These are phyloP conservation scores for Pseudomyrmex concolor DNA, from an alignment of 1,140 invertebrate genomes.

Conservation along the genomic window DNA sequence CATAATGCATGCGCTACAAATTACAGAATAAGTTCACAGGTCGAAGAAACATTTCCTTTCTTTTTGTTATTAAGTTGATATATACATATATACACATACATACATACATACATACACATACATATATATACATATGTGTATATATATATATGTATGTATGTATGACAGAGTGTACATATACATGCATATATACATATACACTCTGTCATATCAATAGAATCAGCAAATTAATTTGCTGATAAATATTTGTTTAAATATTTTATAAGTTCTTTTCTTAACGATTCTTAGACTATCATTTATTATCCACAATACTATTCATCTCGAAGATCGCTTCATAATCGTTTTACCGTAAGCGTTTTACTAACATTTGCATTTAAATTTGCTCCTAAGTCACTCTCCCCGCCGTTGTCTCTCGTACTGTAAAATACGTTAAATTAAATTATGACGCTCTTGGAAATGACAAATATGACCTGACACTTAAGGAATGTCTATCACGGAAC, in stretches of 20 bases:
- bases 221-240: no score
- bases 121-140: neutral
- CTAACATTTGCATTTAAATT: slow-evolving; percentile 48
- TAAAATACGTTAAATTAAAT: neutral
- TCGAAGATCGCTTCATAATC: slow-evolving; percentile 19
- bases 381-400: neutral
- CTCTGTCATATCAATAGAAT: no score
- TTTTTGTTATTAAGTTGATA: neutral
- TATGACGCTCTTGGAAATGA: neutral
- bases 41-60: slow-evolving; percentile 39
- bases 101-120: neutral
- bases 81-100: neutral
- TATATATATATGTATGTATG: no score
- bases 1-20: no score
- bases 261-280: slow-evolving; percentile 3
- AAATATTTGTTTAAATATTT: no score
- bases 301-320: slow-evolving; percentile 42
- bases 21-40: no score
- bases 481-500: slow-evolving; percentile 44
- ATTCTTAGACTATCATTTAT: neutral
- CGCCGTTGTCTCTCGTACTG: neutral
- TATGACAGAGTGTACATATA: no score
- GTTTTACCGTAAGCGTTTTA: slow-evolving; percentile 11
- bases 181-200: no score
- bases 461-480: slow-evolving; percentile 1